phyloP scores from a whole-genome alignment of 37 sponge, comb jelly and placozoan species.

The Mnemiopsis leidyi region DNA sequence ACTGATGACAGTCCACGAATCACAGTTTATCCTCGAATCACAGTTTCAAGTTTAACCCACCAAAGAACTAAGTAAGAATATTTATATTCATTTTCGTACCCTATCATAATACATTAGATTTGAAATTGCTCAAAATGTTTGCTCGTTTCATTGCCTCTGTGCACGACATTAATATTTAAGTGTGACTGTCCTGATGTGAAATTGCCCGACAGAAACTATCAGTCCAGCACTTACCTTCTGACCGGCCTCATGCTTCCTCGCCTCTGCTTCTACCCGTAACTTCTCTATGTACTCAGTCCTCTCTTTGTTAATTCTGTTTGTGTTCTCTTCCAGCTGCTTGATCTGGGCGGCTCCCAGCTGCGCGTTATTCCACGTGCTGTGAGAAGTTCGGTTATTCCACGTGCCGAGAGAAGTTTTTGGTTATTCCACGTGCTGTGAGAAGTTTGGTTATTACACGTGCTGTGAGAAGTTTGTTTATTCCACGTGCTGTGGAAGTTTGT shows the following conservation, averaged over 20 bases:
- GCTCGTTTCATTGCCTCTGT: too few species aligned
- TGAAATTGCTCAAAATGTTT: not conserved
- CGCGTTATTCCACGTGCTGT: slow-evolving; percentile 95
- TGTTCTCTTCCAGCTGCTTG: slow-evolving; percentile 78
- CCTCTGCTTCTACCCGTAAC: slow-evolving; percentile 80
- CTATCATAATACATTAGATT: not conserved
- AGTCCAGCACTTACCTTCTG: slow-evolving; percentile 73
- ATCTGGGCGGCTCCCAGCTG: slow-evolving; percentile 87
- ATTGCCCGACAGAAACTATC: too few species aligned
- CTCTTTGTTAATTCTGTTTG: slow-evolving; percentile 76
- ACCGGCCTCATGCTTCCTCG: slow-evolving; percentile 76
- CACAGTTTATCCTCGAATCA: too few species aligned
- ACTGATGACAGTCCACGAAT: too few species aligned
- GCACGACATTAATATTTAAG: too few species aligned
- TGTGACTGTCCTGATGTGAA: too few species aligned
- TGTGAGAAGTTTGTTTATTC: slow-evolving; percentile 76
- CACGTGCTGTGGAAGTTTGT: too few species aligned
- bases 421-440: slow-evolving; percentile 78
- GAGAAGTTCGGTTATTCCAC: slow-evolving; percentile 81
- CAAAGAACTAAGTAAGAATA: not conserved
- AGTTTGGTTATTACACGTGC: slow-evolving; percentile 68
- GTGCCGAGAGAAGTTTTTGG: slow-evolving; percentile 68
- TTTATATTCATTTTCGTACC: not conserved
- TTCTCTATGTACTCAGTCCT: slow-evolving; percentile 82
- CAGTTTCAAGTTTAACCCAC: not conserved